These are phyloP conservation scores for Taenaris catops DNA, from an alignment of 2,888 invertebrate species.

Conservation along the genomic window DNA sequence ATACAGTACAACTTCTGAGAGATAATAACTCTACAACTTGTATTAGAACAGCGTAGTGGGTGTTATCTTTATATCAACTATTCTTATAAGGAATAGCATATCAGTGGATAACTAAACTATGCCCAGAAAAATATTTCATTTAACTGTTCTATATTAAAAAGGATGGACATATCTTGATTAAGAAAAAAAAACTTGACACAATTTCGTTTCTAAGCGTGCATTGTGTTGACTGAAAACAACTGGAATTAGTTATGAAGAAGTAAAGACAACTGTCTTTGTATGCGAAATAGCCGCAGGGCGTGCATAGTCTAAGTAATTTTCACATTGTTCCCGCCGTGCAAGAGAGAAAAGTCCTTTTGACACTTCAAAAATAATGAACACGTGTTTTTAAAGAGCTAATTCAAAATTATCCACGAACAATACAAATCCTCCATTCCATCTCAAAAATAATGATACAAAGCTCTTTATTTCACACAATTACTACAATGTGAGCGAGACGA, in stretches of 20 bases:
- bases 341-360: conserved; percentile 13
- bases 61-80: too few species aligned
- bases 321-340: conserved; percentile 30
- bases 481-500: conserved; percentile 51
- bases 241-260: conserved; percentile 36
- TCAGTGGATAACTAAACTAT: too few species aligned
- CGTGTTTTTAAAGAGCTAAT: conserved; percentile 29
- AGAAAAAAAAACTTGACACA: conserved; percentile 33
- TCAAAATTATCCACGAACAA: conserved; percentile 35
- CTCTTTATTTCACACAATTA: conserved; percentile 73
- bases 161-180: conserved; percentile 11
- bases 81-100: too few species aligned
- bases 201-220: conserved; percentile 34
- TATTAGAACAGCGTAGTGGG: too few species aligned
- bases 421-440: conserved; percentile 30
- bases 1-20: too few species aligned
- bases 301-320: conserved; percentile 33
- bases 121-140: too few species aligned
- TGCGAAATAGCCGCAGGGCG: conserved; percentile 32
- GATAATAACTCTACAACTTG: too few species aligned
- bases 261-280: conserved; percentile 34
- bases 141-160: too few species aligned
- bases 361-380: conserved; percentile 33
- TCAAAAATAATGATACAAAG: conserved; percentile 65
- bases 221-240: conserved; percentile 31